These are phyloP conservation scores for Alosa alosa DNA, from an alignment of 2,113 vertebrate species.

Conservation along the genomic window DNA sequence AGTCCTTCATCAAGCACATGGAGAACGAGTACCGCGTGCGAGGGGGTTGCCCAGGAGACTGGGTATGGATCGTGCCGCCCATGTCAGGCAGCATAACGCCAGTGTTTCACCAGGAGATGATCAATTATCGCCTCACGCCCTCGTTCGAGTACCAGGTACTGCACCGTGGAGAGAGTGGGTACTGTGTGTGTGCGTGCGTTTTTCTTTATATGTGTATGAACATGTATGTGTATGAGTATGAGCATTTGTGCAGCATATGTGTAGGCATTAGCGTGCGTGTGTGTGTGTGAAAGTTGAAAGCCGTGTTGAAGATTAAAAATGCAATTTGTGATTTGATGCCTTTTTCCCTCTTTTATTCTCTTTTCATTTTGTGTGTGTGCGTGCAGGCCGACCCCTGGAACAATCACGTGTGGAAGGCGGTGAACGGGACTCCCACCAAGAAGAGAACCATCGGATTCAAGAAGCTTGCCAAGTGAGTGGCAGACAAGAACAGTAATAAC, in stretches of 20 bases:
- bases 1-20: constrained; percentile 99
- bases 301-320: too few species aligned
- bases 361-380: background rate
- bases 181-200: background rate
- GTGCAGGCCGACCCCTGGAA: constrained; percentile 91
- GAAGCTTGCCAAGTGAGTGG: constrained; percentile 94
- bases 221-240: background rate
- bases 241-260: background rate
- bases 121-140: constrained; percentile 94
- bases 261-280: background rate
- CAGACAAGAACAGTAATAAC: background rate
- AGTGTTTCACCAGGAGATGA: constrained; percentile 98
- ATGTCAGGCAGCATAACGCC: constrained; percentile 98
- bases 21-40: constrained; percentile 92
- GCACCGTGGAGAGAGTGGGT: background rate
- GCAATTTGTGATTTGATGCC: too few species aligned
- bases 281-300: background rate
- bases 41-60: constrained; percentile 93
- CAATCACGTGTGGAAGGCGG: constrained; percentile 90
- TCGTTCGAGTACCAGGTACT: constrained; percentile 97
- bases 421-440: constrained; percentile 96
- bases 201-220: too few species aligned
- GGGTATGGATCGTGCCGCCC: constrained; percentile 98
- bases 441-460: constrained; percentile 96
- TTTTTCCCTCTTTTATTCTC: background rate